Base-by-base conservation (phyloP, 2,797 vertebrate species). In the Knipowitschia caucasica region DNA sequence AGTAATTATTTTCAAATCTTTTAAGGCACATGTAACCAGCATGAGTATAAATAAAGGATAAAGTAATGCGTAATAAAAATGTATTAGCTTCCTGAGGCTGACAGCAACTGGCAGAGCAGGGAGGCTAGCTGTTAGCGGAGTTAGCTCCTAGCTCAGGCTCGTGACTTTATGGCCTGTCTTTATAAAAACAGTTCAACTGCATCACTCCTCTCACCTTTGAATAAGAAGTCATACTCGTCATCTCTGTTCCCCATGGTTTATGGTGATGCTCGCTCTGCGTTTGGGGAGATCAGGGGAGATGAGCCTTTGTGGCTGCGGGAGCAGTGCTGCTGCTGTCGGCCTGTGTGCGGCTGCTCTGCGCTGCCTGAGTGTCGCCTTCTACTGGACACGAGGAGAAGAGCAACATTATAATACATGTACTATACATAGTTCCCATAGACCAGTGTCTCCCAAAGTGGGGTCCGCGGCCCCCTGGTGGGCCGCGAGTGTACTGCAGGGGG, bases 171-270 rank as follows among this genome's bases (percentile, higher is more conserved):
- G 6, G 2, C 12, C 3, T 47, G 30, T 47, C 2, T 3, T 30
- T 14, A 0, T 3, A 1, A 10, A 27, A 0, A 4, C 7, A 18
- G 3, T 8, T 12, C 0, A 4, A 3, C 3, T 1, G 2, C 0
- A 20, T 33, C 10, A 3, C 4, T 6, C 31, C 39, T 3, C 82
- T 73, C 60, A 91, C 91, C 91, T 90, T 92, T 92, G 60, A 92
- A 92, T 54, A 92, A 80, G 80, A 91, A 92, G 50, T 92, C 91
- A 26, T 92, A 92, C 44, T 92, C 91, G 59, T 92, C 91, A 65
- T 92, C 91, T 68, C 91, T 84, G 78, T 90, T 92, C 23, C 89
- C 91, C 91, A 92, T 92, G 2, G 25, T 76, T 34, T 17, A 29
- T 25, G 24, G 23, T 14, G 6, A 17, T 62, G 36, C 49, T 47